These are phyloP conservation scores for Megalonaias nervosa DNA, from an alignment of 1,140 invertebrate species.

Conservation along the genomic window DNA sequence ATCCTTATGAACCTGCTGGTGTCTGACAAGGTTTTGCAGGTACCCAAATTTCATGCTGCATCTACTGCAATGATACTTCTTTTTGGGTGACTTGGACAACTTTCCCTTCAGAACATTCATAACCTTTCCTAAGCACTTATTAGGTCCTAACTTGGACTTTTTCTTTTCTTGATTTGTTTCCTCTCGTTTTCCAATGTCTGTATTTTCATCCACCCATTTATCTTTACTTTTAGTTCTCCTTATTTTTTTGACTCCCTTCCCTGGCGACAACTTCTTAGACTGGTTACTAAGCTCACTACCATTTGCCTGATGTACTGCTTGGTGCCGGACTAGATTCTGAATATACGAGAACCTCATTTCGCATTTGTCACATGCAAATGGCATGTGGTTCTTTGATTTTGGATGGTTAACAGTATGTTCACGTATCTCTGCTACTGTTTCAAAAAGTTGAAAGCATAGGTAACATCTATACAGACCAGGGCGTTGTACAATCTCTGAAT, in stretches of 20 bases:
- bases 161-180: background rate
- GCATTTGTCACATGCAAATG: constrained; percentile 67
- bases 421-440: constrained; percentile 62
- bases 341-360: constrained; percentile 66
- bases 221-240: background rate
- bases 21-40: background rate
- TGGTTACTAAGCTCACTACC: background rate
- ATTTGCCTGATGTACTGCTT: constrained; percentile 52
- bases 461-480: constrained; percentile 71
- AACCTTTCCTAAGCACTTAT: too few relatives aligned
- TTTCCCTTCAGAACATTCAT: too few relatives aligned
- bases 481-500: constrained; percentile 4
- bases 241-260: constrained; percentile 16
- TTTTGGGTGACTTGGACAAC: too few relatives aligned
- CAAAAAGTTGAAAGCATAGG: constrained; percentile 68
- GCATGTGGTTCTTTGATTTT: constrained; percentile 35
- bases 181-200: background rate
- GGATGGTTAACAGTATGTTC: constrained; percentile 51
- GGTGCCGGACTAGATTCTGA: constrained; percentile 66
- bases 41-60: background rate
- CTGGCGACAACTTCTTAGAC: background rate
- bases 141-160: too few relatives aligned
- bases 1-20: background rate
- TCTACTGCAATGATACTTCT: background rate
- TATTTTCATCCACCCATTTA: background rate